Percentiles rank a stretch among this genome's conserved stretches.
Evolutionary conservation across 2,113 vertebrate species (phyloP).

Genomic region (Actenoides hombroni): DNA sequence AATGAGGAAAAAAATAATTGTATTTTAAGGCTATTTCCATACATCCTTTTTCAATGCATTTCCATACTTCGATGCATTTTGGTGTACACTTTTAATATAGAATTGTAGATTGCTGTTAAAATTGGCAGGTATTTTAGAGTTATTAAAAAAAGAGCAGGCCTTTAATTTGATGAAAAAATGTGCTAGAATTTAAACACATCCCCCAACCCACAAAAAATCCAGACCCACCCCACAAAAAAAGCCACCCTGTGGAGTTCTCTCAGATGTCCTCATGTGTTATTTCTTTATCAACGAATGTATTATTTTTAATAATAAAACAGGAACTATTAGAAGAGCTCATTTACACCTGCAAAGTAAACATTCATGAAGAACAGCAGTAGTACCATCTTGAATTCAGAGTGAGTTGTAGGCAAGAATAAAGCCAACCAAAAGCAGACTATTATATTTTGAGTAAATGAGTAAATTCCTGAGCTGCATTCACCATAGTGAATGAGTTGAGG

Average conservation of each 20-base stretch:
- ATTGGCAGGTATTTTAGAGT: background rate
- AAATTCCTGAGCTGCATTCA: background rate
- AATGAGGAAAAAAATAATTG: background rate
- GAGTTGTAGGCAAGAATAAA: background rate
- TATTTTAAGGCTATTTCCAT: background rate
- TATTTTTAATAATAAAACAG: background rate
- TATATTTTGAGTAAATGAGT: background rate
- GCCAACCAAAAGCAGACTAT: background rate
- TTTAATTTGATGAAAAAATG: background rate
- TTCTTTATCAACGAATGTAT: background rate
- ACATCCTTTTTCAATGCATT: background rate
- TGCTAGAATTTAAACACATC: background rate
- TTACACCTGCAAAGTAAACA: background rate
- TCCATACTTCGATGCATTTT: background rate
- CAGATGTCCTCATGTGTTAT: background rate
- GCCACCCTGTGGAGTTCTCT: background rate
- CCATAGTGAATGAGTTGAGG: background rate
- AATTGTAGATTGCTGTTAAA: background rate
- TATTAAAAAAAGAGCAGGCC: background rate
- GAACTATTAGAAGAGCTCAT: background rate
- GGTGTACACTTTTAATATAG: background rate
- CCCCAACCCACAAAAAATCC: background rate
- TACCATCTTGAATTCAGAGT: background rate
- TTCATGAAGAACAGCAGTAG: background rate
- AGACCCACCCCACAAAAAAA: background rate